Base-by-base conservation (phyloP, 2,888 invertebrate genomes). In the Lomographa bimaculata region DNA sequence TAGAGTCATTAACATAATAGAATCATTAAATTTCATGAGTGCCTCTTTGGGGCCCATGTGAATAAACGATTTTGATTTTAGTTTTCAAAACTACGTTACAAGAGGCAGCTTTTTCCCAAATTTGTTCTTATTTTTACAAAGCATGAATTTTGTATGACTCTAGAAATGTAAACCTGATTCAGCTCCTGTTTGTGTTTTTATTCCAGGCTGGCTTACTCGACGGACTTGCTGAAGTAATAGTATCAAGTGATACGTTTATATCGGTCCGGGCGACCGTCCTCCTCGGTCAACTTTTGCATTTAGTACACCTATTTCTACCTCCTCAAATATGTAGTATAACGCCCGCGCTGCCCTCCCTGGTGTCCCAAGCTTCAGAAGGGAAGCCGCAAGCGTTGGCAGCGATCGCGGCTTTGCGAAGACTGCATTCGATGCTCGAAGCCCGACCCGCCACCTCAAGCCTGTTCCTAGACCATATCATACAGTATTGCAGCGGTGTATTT, bases 211-310 rank as follows among this genome's bases (percentile, higher is more conserved):
- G 97, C 14, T 85, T 98, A 33, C 90, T 98, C 41, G 95, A 95
- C 70, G 97, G 97, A 8, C 89, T 98, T 52, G 95, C 96, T 16
- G 97, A 98, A 87, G 97, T 98, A 14, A 96, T 98, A 54, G 94
- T 96, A 21, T 94, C 95, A 33, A 95, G 95, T 70, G 97, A 98
- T 74, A 94, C 94, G 7, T 94, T 96, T 72, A 94, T 98, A 60
- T 97, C 97, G 43, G 96, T 98, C 52, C 92, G 97, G 57, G 96
- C 98, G 28, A 97, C 98, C 7, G 94, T 98, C 54, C 87, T 98
- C 37, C 89, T 98, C 57, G 96, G 96, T 41, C 97, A 97, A 83
- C 90, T 98, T 34, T 86, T 98, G 61, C 95, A 97, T 81, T 90
- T 98, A 73, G 94, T 95, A 65, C 96, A 97, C 79, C 91, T 93